phyloP scores from a whole-genome alignment of 2,797 vertebrate genomes.

The Dendrocincla tyrannina region DNA sequence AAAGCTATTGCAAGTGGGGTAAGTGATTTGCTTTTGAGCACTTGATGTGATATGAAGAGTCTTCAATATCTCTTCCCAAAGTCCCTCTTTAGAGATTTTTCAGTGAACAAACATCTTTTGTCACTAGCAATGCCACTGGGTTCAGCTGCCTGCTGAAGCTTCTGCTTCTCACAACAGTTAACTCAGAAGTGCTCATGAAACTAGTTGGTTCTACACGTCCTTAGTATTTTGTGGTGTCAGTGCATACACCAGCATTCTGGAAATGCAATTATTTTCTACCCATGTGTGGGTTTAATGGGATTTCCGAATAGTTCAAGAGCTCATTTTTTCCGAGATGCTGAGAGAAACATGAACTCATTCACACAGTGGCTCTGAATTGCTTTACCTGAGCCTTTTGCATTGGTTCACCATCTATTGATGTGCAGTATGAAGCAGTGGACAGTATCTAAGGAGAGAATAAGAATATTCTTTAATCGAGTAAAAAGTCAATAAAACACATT shows the following conservation, averaged over 20 bases:
- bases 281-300: slow-evolving; percentile 44
- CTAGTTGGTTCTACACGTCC: not conserved
- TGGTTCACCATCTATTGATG: not conserved
- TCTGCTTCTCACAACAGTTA: not conserved
- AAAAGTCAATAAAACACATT: slow-evolving; percentile 41
- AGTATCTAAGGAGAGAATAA: slow-evolving; percentile 17
- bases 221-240: not conserved
- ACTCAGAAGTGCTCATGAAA: not conserved
- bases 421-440: not conserved
- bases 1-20: not conserved
- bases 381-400: not conserved
- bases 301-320: not conserved
- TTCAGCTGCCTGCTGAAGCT: slow-evolving; percentile 9
- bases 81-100: not conserved
- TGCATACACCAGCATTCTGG: not conserved
- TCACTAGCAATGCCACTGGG: not conserved
- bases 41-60: not conserved
- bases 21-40: not conserved
- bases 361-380: not conserved
- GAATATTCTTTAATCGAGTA: slow-evolving; percentile 21
- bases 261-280: slow-evolving; percentile 34
- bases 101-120: not conserved
- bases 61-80: not conserved
- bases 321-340: slow-evolving; percentile 8
- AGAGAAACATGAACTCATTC: slow-evolving; percentile 8